A percentile compares a stretch with the other conserved stretches of the same genome.
These are phyloP conservation scores for Neodiprion fabricii DNA, from an alignment of 1,140 invertebrate species.

Conservation along the genomic window DNA sequence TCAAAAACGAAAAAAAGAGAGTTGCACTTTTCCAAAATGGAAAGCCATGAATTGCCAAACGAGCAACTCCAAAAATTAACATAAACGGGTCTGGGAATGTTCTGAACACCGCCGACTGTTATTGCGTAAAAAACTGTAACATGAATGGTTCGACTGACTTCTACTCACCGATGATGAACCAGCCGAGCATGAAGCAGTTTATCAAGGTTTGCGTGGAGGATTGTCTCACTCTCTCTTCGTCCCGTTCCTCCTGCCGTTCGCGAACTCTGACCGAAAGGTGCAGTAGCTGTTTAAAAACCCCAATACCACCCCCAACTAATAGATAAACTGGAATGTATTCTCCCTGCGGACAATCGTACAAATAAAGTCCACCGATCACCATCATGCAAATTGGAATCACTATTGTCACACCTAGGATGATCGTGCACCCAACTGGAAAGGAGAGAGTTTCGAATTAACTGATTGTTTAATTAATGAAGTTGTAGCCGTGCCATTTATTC, in stretches of 20 bases:
- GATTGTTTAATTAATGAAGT: slow-evolving; percentile 9
- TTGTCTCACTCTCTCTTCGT: slow-evolving; percentile 63
- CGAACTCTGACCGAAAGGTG: slow-evolving; percentile 64
- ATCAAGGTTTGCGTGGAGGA: slow-evolving; percentile 67
- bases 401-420: slow-evolving; percentile 68
- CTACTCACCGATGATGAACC: slow-evolving; percentile 70
- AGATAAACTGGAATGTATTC: slow-evolving; percentile 75
- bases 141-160: neutral
- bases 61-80: no score
- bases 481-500: neutral
- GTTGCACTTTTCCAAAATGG: no score
- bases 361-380: slow-evolving; percentile 69
- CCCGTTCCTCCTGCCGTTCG: slow-evolving; percentile 61
- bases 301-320: slow-evolving; percentile 70
- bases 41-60: no score
- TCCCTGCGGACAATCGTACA: slow-evolving; percentile 71
- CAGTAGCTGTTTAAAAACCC: slow-evolving; percentile 68
- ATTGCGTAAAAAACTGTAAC: no score
- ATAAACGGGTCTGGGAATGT: no score
- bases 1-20: no score
- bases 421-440: slow-evolving; percentile 70
- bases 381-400: slow-evolving; percentile 73
- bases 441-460: slow-evolving; percentile 23
- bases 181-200: slow-evolving; percentile 71
- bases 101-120: no score